Conservation (phyloP, 2,797 vertebrate species). For the Enteromius afrohamiltoni region DNA sequence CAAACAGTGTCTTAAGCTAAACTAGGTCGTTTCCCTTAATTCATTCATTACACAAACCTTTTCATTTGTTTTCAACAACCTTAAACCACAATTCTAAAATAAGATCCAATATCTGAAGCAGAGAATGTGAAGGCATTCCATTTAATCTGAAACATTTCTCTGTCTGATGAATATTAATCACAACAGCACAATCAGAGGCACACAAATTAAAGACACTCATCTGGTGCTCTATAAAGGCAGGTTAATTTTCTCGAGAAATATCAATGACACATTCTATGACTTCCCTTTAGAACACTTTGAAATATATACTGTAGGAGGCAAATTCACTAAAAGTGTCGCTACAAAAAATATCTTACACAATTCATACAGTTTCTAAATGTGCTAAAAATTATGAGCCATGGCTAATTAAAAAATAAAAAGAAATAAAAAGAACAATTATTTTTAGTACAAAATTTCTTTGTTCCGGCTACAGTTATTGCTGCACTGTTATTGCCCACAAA, state of each 20-base stretch:
- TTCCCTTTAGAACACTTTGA: background rate
- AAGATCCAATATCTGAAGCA: constrained; percentile 66
- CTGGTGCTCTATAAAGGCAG: background rate
- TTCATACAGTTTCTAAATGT: background rate
- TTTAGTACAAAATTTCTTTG: background rate
- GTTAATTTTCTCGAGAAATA: background rate
- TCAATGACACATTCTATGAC: background rate
- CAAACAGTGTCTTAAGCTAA: constrained; percentile 72
- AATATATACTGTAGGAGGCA: background rate
- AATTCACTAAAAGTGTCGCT: background rate
- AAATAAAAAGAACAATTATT: background rate
- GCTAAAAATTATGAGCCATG: background rate
- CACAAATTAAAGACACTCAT: constrained; percentile 4
- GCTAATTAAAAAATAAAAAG: background rate
- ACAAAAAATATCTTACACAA: background rate
- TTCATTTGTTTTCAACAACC: constrained; percentile 65
- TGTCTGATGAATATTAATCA: constrained; percentile 13
- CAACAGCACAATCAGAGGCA: background rate
- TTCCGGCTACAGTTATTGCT: background rate
- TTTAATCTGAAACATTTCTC: constrained; percentile 6
- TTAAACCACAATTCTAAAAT: constrained; percentile 69
- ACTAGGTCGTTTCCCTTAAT: constrained; percentile 76
- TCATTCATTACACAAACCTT: constrained; percentile 69
- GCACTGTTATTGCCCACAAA: background rate
- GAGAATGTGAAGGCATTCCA: constrained; percentile 19